Conservation (phyloP, 2,797 vertebrate genomes). For the Neosilurus mollespiculum region DNA sequence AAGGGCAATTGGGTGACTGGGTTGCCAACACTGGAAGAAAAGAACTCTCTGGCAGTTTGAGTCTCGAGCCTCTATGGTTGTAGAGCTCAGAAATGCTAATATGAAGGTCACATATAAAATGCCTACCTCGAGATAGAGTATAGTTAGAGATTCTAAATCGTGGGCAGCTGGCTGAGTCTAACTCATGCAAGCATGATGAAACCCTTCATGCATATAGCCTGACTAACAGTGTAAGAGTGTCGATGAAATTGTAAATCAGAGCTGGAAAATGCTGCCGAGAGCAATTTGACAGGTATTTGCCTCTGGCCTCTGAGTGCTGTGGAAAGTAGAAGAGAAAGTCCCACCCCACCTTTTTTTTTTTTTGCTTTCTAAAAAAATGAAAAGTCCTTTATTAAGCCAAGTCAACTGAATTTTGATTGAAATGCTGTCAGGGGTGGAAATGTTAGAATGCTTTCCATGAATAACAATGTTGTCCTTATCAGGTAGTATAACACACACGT, state of each 20-base stretch:
- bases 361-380: constrained; percentile 9
- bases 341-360: constrained; percentile 5
- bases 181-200: constrained; percentile 35
- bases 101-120: constrained; percentile 22
- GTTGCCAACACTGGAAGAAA: not conserved
- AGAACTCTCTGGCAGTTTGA: not conserved
- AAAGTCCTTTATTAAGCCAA: constrained; percentile 19
- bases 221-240: constrained; percentile 40
- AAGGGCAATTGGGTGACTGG: not conserved
- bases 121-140: constrained; percentile 1
- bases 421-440: constrained; percentile 28
- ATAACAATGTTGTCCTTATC: constrained; percentile 21
- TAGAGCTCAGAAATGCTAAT: constrained; percentile 14
- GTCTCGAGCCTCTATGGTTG: not conserved
- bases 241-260: constrained; percentile 43
- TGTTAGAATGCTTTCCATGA: constrained; percentile 6
- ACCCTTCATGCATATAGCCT: constrained; percentile 32
- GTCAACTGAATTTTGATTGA: constrained; percentile 38
- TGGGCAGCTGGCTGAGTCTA: constrained; percentile 20
- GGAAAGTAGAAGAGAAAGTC: constrained; percentile 21
- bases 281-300: constrained; percentile 37
- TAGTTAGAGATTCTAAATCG: constrained; percentile 15
- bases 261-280: constrained; percentile 40
- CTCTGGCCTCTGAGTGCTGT: constrained; percentile 23
- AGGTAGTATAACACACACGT: not conserved